Conservation (phyloP, 2,797 vertebrate genomes). For the Schizopygopsis pylzovi region DNA sequence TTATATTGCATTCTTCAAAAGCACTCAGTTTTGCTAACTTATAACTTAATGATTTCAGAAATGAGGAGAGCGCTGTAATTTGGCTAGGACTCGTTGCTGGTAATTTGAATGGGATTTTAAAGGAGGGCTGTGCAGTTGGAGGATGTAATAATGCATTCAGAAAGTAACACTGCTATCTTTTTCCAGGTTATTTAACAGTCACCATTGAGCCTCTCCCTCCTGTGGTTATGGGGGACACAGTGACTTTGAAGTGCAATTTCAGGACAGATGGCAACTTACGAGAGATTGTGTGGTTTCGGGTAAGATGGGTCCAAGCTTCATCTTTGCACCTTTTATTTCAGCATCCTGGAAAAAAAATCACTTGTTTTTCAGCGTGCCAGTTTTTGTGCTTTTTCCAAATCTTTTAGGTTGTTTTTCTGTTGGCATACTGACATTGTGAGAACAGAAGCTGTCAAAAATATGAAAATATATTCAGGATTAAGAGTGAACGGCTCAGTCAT, state of each 20-base stretch:
- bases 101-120: constrained; percentile 35
- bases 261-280: constrained; percentile 90
- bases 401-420: constrained; percentile 17
- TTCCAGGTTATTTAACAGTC: constrained; percentile 88
- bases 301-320: constrained; percentile 70
- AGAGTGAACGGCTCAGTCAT: constrained; percentile 51
- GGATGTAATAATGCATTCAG: constrained; percentile 38
- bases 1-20: constrained; percentile 25
- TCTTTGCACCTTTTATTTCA: constrained; percentile 10
- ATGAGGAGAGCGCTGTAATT: constrained; percentile 19
- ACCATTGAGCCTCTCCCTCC: constrained; percentile 89
- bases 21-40: constrained; percentile 12
- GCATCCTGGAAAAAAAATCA: background rate
- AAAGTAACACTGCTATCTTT: constrained; percentile 48
- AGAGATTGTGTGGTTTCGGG: constrained; percentile 95
- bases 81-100: background rate
- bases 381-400: background rate
- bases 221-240: constrained; percentile 90
- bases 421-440: constrained; percentile 34
- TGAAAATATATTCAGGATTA: constrained; percentile 60
- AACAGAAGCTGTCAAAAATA: constrained; percentile 46
- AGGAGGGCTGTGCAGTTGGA: constrained; percentile 22
- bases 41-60: constrained; percentile 30
- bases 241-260: constrained; percentile 95
- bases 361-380: constrained; percentile 16